Evolutionary conservation across 2,797 vertebrate genomes (phyloP), one percentile per base, ranked within the genome.

Genomic region (Chromis chromis): DNA sequence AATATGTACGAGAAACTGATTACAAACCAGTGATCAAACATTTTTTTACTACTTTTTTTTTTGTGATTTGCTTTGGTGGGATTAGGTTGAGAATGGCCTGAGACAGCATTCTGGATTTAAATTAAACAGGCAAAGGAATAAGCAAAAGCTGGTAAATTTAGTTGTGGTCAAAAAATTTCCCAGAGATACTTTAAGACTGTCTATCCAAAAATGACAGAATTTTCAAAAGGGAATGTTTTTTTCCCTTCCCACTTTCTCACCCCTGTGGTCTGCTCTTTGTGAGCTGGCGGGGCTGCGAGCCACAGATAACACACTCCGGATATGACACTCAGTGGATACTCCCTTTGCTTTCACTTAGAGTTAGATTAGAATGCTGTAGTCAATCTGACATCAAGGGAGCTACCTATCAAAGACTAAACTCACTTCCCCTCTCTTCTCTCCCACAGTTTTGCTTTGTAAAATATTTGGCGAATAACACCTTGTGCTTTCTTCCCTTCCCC

Each of bases 251-350:
- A 44, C 49, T 27, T 74, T 59, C 65, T 70, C 80, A 75, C 72
- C 78, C 82, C 66, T 82, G 84, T 85, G 81, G 76, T 86, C 75
- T 22, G n/a, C 60, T 83, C 78, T 92, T 88, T 90, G 82, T 89
- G 80, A 89, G 87, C 83, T 66, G 60, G 78, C 59, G 83, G 65
- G 79, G 74, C 91, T 94, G 91, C 46, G 72, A 86, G 83, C 79
- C 69, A 31, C 86, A 86, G 93, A 93, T 94, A 94, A 91, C 85
- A 88, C 81, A 75, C 76, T 83, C 76, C 27, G 65, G 86, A 89
- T 90, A 88, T 86, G 88, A 90, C 88, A 90, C 83, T 87, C 86
- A 64, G 83, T 78, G 82, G 81, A 89, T 91, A 86, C 84, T 85
- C 88, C 81, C 75, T 84, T 69, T 83, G 81, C 84, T 84, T 92